phyloP scores from a whole-genome alignment of 2,888 invertebrate species.

The Nymphalis urticae region DNA sequence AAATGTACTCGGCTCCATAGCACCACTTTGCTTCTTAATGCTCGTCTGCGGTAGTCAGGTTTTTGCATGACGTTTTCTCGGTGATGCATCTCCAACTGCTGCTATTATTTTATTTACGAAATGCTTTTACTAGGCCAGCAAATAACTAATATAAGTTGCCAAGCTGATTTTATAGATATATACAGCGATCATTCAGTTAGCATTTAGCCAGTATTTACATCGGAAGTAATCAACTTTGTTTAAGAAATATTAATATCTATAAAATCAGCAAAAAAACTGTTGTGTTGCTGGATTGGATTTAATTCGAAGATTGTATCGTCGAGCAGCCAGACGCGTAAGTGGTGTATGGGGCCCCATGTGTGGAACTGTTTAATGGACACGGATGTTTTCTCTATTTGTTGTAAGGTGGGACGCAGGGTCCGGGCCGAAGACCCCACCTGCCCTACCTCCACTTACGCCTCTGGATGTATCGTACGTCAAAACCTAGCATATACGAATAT shows the following conservation, averaged over 20 bases:
- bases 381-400: slow-evolving; percentile 77
- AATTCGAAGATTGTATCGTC: slow-evolving; percentile 43
- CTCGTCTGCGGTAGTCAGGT: slow-evolving; percentile 62
- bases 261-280: slow-evolving; percentile 34
- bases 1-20: slow-evolving; percentile 69
- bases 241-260: slow-evolving; percentile 23
- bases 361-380: slow-evolving; percentile 68
- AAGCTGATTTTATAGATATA: slow-evolving; percentile 39
- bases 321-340: slow-evolving; percentile 79
- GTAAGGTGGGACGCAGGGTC: slow-evolving; percentile 81
- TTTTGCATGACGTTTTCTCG: slow-evolving; percentile 54
- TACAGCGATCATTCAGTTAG: background rate
- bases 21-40: slow-evolving; percentile 76
- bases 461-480: slow-evolving; percentile 82
- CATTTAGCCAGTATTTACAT: background rate
- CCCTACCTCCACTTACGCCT: slow-evolving; percentile 82
- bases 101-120: slow-evolving; percentile 41
- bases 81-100: slow-evolving; percentile 44
- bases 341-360: slow-evolving; percentile 73
- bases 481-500: slow-evolving; percentile 49
- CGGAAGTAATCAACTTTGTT: background rate
- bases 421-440: slow-evolving; percentile 81
- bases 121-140: slow-evolving; percentile 37
- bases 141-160: slow-evolving; percentile 12
- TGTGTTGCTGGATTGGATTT: slow-evolving; percentile 36